Base-by-base conservation (phyloP, 2,888 invertebrate genomes). In the Rhingia rostrata region DNA sequence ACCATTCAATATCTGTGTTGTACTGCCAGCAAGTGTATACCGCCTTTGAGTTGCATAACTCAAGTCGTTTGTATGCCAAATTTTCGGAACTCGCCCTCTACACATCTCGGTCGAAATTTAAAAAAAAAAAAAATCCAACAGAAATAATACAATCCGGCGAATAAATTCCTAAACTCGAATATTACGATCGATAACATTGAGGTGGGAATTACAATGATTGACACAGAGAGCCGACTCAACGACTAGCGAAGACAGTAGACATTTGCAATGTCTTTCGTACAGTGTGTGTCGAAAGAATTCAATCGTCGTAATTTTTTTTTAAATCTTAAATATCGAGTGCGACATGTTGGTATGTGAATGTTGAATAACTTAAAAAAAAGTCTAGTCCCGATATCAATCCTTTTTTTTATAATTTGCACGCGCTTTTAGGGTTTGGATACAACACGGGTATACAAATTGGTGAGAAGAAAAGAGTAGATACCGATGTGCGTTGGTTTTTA, bases 161-260 rank as follows among this genome's bases (percentile, higher is more conserved):
- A 61, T 77, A 73, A 78, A 67, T 83, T 73, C 67, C 82, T 73
- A 30, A 83, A 73, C 53, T 78, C 78, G 77, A 77, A 77, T 66
- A 74, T 64, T 56, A 58, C 74, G 67, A 75, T 75, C 67, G 60
- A 66, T 58, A 45, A 49, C 43, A 74, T 66, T 77, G 53, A 83
- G 73, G 82, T 83, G 82, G 78, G 67, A 83, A 83, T 83, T 51
- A 83, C 78, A 78, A 78, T 83, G 82, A 78, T 73, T 73, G 78
- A 73, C 78, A 73, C 61, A 77, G 70, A 82, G 75, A 75, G 77
- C 82, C 82, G 77, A 72, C 77, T 64, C 56, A 58, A n/a, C 32
- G 72, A 72, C 54, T 67, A 67, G 33, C 53, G 67, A 54, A 30
- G 64, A 43, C 47, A 51, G 39, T 45, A 58, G 35, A 7, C 69